Conservation (phyloP, 2,113 vertebrate genomes). For the Carollia perspicillata region DNA sequence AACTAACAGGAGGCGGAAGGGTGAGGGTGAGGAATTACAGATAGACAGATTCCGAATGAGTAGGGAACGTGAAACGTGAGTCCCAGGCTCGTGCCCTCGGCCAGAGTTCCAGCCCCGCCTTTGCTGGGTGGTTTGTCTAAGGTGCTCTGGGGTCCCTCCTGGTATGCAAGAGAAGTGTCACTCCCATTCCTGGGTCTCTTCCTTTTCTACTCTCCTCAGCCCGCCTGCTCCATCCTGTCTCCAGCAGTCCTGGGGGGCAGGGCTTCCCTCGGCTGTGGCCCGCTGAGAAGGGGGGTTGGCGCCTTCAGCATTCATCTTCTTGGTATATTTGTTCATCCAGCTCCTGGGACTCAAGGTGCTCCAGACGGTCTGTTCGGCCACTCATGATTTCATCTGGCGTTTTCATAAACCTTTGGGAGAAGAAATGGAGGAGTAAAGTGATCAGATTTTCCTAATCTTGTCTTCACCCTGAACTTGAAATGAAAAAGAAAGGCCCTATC, state of each 20-base stretch:
- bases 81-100: constrained; percentile 67
- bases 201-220: constrained; percentile 54
- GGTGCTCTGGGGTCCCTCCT: constrained; percentile 79
- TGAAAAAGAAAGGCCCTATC: neutral
- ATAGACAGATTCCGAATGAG: constrained; percentile 68
- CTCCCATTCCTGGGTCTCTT: constrained; percentile 64
- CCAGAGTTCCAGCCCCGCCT: constrained; percentile 76
- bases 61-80: constrained; percentile 62
- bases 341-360: constrained; percentile 96
- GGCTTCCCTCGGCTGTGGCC: constrained; percentile 16
- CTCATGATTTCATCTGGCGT: constrained; percentile 99
- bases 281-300: constrained; percentile 14
- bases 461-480: neutral
- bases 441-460: neutral
- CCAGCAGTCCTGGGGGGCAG: constrained; percentile 7
- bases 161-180: constrained; percentile 64
- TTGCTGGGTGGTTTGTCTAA: constrained; percentile 78
- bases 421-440: neutral
- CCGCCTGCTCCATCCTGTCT: neutral
- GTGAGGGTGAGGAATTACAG: constrained; percentile 61
- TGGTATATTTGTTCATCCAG: constrained; percentile 95
- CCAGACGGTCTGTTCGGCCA: constrained; percentile 94
- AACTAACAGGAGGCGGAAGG: constrained; percentile 67
- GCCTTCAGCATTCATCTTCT: constrained; percentile 94
- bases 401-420: constrained; percentile 94